phyloP scores from a whole-genome alignment of 2,113 vertebrate genomes.

The Aegotheles bennettii region DNA sequence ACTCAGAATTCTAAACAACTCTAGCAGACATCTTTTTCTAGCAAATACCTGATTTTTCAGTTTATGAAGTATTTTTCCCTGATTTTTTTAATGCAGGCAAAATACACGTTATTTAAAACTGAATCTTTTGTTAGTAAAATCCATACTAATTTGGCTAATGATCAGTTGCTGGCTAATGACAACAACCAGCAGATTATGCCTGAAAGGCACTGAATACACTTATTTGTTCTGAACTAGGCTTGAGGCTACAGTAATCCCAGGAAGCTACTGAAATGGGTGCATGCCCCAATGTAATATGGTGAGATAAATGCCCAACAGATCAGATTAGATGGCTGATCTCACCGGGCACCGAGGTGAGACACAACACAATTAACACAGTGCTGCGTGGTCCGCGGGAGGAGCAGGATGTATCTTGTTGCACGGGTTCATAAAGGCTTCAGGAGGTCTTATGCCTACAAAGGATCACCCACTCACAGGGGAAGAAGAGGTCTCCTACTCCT shows the following conservation, averaged over 20 bases:
- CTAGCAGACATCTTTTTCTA: background rate
- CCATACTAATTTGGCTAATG: background rate
- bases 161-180: background rate
- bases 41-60: background rate
- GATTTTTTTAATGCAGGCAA: background rate
- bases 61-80: background rate
- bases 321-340: background rate
- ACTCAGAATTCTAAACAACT: background rate
- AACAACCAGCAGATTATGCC: slow-evolving; percentile 46
- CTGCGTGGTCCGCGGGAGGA: accelerated
- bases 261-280: background rate
- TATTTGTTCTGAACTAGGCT: slow-evolving; percentile 2
- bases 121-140: background rate
- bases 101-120: background rate
- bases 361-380: background rate
- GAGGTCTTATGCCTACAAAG: background rate
- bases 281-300: background rate
- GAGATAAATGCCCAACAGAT: background rate
- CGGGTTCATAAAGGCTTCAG: background rate
- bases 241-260: background rate
- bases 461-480: background rate
- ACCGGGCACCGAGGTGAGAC: background rate
- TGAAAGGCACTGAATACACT: background rate
- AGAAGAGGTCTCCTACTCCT: background rate
- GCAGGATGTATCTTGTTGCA: background rate